Base-by-base conservation (phyloP, 2,888 invertebrate species). In the Athetis lepigone region DNA sequence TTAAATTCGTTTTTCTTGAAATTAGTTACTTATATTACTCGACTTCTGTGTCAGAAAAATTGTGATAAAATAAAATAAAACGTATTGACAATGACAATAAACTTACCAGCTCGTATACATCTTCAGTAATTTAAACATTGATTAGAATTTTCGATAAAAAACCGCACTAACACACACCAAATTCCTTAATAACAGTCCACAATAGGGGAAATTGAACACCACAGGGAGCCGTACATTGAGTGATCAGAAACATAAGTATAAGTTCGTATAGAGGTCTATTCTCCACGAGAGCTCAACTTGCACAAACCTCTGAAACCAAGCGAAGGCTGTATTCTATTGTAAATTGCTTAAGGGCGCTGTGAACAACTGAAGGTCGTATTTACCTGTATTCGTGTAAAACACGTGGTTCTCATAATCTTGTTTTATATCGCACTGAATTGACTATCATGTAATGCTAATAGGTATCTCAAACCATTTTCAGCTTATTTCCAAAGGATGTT, bases 291-390 rank as follows among this genome's bases (percentile, higher is more conserved):
- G 88, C 81, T 76, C 68, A 80, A 82, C 75, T 79, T 80, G 81
- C 74, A 90, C 90, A 90, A 87, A 79, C 74, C 79, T 79, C 85
- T 82, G 86, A 86, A 88, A 83, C 74, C 65, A 76, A 80, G 57
- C 75, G 85, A 84, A 86, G 84, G 84, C 82, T 85, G 81, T 82
- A 82, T 79, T 85, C 78, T 79, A 84, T 85, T 86, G 81, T 82
- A 77, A 84, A 85, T 80, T 83, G 79, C 80, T 70, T 80, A 79
- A 76, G 79, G 77, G 73, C 75, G 54, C 58, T 73, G 60, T 76
- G 67, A 73, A 77, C 63, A 63, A 64, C 21, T 40, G 70, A 86
- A 85, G 85, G 86, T 75, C 83, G 57, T 54, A 61, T 37, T 54
- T 51, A 62, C 36, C n/a, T 50, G 36, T 39, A 70, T 33, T 55